Evolutionary conservation across 2,797 vertebrate genomes (phyloP).

Genomic region (Huso huso): DNA sequence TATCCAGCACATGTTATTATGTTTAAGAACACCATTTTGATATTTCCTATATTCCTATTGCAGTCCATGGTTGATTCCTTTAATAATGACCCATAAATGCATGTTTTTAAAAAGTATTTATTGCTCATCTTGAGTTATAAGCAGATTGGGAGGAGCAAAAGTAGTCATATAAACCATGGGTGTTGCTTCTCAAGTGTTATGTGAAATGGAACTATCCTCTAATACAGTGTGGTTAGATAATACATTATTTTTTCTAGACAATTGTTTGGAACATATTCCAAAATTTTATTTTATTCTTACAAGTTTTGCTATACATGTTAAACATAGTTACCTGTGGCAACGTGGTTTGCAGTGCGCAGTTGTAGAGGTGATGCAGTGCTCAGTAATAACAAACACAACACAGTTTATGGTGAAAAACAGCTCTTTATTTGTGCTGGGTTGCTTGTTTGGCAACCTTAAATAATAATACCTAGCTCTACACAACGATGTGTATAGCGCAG

Average conservation of each 20-base stretch:
- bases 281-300: constrained; percentile 7
- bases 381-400: too few species aligned
- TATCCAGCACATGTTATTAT: constrained; percentile 10
- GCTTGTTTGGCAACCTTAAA: too few species aligned
- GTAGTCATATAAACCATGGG: neutral
- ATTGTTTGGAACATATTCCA: neutral
- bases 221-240: neutral
- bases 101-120: too few species aligned
- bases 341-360: too few species aligned
- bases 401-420: too few species aligned
- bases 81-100: too few species aligned
- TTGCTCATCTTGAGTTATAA: too few species aligned
- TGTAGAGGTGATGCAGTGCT: too few species aligned
- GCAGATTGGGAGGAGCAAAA: too few species aligned
- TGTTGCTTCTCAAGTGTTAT: neutral
- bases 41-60: neutral
- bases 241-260: neutral
- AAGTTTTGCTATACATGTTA: constrained; percentile 1
- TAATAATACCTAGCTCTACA: too few species aligned
- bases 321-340: neutral
- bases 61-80: neutral
- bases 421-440: too few species aligned
- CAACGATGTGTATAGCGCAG: too few species aligned
- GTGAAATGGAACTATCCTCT: neutral
- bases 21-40: constrained; percentile 20